phyloP scores from a whole-genome alignment of 2,888 invertebrate species.

The Ctena decussata region DNA sequence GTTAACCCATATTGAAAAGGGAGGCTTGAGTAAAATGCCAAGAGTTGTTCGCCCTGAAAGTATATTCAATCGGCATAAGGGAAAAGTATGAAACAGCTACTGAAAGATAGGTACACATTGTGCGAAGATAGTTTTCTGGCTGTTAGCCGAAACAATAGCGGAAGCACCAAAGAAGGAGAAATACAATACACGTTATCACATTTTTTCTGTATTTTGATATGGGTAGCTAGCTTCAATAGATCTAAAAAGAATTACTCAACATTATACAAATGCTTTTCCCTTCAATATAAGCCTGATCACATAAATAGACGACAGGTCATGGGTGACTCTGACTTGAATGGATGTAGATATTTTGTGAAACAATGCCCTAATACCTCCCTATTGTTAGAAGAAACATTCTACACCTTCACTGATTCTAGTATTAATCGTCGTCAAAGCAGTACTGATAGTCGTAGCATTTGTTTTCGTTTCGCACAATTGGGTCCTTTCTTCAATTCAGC shows the following conservation, averaged over 20 bases:
- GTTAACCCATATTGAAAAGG: too few species aligned
- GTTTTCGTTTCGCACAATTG: constrained; percentile 48
- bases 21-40: too few species aligned
- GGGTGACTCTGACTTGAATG: constrained; percentile 64
- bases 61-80: too few species aligned
- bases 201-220: constrained; percentile 22
- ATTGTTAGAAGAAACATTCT: constrained; percentile 53
- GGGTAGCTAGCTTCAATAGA: background rate
- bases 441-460: constrained; percentile 17
- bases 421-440: constrained; percentile 14
- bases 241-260: constrained; percentile 46
- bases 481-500: constrained; percentile 34
- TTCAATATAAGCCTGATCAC: constrained; percentile 27
- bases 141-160: constrained; percentile 27
- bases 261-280: constrained; percentile 54
- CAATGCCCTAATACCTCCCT: constrained; percentile 49
- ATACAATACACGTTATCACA: constrained; percentile 62
- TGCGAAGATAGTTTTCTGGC: background rate
- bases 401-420: constrained; percentile 45
- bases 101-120: background rate
- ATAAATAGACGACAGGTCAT: constrained; percentile 53
- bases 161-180: constrained; percentile 45
- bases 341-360: constrained; percentile 66
- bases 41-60: too few species aligned
- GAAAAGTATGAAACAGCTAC: background rate